A percentile compares a stretch with the other conserved stretches of the same genome.
Conservation (phyloP, 2,797 vertebrate species). For the Enteromius afrohamiltoni region DNA sequence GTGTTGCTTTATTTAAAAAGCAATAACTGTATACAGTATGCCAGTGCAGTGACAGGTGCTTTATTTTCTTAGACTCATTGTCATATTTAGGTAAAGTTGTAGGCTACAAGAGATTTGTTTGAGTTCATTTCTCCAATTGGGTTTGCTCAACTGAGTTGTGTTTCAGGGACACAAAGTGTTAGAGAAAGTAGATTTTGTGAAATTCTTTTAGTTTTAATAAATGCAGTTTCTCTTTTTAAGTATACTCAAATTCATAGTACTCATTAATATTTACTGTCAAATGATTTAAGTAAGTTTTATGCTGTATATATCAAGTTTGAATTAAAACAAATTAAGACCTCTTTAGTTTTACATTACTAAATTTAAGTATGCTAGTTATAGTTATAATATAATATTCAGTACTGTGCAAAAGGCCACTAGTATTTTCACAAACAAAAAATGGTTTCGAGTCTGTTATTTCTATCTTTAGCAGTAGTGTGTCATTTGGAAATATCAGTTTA, state of each 20-base stretch:
- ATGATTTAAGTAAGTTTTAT: no score
- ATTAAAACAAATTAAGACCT: background rate
- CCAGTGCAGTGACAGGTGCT: background rate
- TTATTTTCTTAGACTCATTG: background rate
- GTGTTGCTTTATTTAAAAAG: background rate
- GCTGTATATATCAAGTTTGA: background rate
- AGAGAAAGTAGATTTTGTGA: background rate
- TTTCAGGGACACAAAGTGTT: background rate
- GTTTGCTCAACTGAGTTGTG: background rate
- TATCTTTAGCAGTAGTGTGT: no score
- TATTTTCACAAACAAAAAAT: no score
- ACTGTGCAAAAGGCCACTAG: no score
- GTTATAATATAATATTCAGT: background rate
- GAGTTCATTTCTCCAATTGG: background rate
- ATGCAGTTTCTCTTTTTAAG: background rate
- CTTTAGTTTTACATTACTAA: background rate
- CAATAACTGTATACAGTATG: background rate
- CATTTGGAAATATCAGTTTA: no score
- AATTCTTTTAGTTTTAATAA: background rate
- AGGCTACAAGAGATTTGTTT: background rate
- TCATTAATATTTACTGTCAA: no score
- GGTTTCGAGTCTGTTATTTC: no score
- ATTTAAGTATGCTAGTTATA: background rate
- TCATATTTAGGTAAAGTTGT: background rate
- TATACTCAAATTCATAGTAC: background rate